Evolutionary conservation across 2,797 vertebrate species (phyloP), one percentile per base, ranked within the genome.

Genomic region (Spinibarbus caldwelli): DNA sequence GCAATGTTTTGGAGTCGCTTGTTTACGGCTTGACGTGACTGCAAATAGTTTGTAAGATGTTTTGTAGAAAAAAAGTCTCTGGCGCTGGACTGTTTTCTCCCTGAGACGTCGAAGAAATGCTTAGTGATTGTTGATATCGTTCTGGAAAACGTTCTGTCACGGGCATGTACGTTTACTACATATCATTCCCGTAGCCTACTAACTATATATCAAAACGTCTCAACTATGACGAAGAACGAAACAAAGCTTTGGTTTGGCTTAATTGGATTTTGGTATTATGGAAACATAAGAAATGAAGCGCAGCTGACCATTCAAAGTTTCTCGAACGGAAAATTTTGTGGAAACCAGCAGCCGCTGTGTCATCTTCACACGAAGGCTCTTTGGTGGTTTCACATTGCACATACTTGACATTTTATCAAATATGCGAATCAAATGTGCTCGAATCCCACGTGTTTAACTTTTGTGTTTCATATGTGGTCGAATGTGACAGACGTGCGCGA

Each of bases 1-100:
- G 67, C n/a, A 81, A 64, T 66, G 36, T 86, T 77, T 86, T 38
- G 45, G 34, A 38, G 52, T 43, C 36, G 12, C 45, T 17, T 29
- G 62, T 64, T 73, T 75, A 73, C 38, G 80, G 34, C 15, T 73
- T 34, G 45, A 41, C 83, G 41, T 5, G 77, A 52, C 41, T 52
- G 54, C n/a, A 52, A 4, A 38, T 70, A 52, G 11, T 62, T 29
- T 54, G 29, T 26, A 34, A 64, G 14, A 75, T 49, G 21, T 76
- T 83, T 66, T 49, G 21, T 34, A 7, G 21, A 38, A 9, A 26
- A 59, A 14, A 62, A 6, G n/a, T 54, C 38, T 26, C 1, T 34
- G 52, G 26, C 14, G 21, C 6, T 19, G 11, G 26, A 34, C 29
- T 34, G 52, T 29, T 31, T 31, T 68, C n/a, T n/a, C 79, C 15